Conservation (phyloP, 2,113 vertebrate species). For the Chitala chitala region DNA sequence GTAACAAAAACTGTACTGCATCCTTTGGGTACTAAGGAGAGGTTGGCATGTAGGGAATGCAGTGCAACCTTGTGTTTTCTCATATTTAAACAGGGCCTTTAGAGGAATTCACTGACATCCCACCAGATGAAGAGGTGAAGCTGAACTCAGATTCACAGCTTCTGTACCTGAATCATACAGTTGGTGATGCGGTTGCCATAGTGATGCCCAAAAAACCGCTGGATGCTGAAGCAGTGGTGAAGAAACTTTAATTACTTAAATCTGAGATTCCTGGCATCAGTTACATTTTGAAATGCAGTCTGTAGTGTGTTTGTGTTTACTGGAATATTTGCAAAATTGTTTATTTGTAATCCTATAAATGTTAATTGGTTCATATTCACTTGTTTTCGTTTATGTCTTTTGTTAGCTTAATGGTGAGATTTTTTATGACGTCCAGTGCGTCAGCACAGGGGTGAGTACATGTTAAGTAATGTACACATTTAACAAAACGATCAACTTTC, state of each 20-base stretch:
- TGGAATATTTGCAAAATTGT: not conserved
- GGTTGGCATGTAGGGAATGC: too few relatives aligned
- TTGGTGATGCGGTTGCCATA: slow-evolving; percentile 23
- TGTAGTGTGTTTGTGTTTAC: not conserved
- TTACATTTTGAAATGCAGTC: not conserved
- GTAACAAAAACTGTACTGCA: too few relatives aligned
- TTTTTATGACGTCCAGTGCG: slow-evolving; percentile 47
- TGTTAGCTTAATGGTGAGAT: slow-evolving; percentile 35
- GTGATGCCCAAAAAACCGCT: slow-evolving; percentile 45
- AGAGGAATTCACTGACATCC: slow-evolving; percentile 39
- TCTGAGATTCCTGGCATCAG: not conserved
- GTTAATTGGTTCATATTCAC: not conserved
- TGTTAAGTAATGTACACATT: not conserved
- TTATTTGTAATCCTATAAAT: not conserved
- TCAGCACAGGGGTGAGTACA: slow-evolving; percentile 20
- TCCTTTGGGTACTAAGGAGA: not conserved
- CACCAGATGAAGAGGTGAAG: not conserved
- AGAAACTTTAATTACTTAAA: not conserved
- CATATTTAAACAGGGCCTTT: slow-evolving; percentile 44
- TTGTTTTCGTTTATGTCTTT: slow-evolving; percentile 25
- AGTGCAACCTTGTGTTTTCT: not conserved
- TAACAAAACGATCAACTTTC: not conserved
- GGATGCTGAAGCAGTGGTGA: slow-evolving; percentile 26
- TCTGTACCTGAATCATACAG: slow-evolving; percentile 35
- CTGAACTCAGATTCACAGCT: slow-evolving; percentile 6